Percentiles rank a stretch among this genome's conserved stretches.
phyloP scores from a whole-genome alignment of 2,888 invertebrate species.

The Phragmatobia fuliginosa region DNA sequence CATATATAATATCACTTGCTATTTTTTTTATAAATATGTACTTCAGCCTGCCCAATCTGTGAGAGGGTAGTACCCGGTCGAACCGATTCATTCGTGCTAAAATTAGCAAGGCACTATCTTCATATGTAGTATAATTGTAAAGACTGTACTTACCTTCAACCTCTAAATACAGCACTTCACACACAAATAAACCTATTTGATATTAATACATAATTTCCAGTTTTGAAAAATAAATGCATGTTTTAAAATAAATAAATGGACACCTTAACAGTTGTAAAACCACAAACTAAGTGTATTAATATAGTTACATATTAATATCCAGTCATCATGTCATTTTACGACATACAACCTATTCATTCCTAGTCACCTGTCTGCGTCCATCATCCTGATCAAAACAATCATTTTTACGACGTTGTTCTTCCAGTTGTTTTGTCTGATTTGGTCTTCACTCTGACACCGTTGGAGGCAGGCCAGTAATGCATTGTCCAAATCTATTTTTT shows the following conservation, averaged over 20 bases:
- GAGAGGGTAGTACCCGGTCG: no score
- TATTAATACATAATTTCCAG: not conserved
- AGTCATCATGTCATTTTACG: slow-evolving; percentile 29
- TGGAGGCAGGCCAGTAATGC: slow-evolving; percentile 71
- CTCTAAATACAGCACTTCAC: not conserved
- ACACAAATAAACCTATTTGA: not conserved
- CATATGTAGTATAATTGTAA: not conserved
- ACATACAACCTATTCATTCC: slow-evolving; percentile 28
- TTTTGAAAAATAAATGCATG: not conserved
- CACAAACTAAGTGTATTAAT: slow-evolving; percentile 6
- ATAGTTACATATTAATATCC: slow-evolving; percentile 33
- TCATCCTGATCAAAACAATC: slow-evolving; percentile 53
- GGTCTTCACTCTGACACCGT: slow-evolving; percentile 63
- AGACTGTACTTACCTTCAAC: not conserved
- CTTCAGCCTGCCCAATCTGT: no score
- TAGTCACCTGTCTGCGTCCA: slow-evolving; percentile 58
- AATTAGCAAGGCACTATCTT: no score
- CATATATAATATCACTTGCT: not conserved
- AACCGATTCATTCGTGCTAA: no score
- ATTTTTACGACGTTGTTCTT: slow-evolving; percentile 50
- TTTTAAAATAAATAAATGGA: slow-evolving; percentile 7
- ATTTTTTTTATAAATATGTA: no score
- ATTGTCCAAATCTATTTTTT: slow-evolving; percentile 67
- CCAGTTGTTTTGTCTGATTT: slow-evolving; percentile 49
- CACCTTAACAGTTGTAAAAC: slow-evolving; percentile 17